These are phyloP conservation scores for Sphenodon punctatus DNA, from an alignment of 2,797 vertebrate species.

Conservation along the genomic window DNA sequence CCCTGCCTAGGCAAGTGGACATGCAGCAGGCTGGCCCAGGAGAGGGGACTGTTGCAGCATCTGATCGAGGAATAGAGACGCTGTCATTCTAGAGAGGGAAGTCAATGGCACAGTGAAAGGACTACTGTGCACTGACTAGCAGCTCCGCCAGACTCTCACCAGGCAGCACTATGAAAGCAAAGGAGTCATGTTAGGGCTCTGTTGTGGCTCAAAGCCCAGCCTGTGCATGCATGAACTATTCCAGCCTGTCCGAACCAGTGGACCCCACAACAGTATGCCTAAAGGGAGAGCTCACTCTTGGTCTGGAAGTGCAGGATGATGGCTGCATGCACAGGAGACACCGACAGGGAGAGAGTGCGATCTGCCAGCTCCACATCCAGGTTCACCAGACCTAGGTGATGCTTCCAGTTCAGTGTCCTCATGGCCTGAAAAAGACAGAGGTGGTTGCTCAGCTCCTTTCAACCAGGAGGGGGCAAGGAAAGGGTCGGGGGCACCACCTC, in stretches of 20 bases:
- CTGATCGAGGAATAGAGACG: no score
- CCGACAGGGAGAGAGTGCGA: constrained; percentile 87
- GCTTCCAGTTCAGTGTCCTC: constrained; percentile 97
- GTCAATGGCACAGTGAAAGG: no score
- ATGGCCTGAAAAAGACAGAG: constrained; percentile 83
- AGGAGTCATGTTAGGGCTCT: background rate
- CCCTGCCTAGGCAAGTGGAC: background rate
- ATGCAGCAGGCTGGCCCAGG: background rate
- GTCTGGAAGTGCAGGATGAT: constrained; percentile 96
- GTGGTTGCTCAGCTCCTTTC: no score
- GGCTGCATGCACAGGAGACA: constrained; percentile 92
- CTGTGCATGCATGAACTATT: background rate
- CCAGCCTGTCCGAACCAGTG: background rate
- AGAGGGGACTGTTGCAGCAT: background rate
- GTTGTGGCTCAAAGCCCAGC: background rate
- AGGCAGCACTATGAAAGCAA: background rate
- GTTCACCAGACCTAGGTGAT: constrained; percentile 92
- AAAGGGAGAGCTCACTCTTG: constrained; percentile 77
- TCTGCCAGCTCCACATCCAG: constrained; percentile 94
- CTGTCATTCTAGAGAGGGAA: no score
- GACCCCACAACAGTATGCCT: background rate
- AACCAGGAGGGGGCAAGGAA: no score
- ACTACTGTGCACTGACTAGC: background rate
- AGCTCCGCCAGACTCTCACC: background rate
- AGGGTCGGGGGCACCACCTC: no score